Base-by-base conservation (phyloP, 2,888 invertebrate genomes). In the Cerastis leucographa region DNA sequence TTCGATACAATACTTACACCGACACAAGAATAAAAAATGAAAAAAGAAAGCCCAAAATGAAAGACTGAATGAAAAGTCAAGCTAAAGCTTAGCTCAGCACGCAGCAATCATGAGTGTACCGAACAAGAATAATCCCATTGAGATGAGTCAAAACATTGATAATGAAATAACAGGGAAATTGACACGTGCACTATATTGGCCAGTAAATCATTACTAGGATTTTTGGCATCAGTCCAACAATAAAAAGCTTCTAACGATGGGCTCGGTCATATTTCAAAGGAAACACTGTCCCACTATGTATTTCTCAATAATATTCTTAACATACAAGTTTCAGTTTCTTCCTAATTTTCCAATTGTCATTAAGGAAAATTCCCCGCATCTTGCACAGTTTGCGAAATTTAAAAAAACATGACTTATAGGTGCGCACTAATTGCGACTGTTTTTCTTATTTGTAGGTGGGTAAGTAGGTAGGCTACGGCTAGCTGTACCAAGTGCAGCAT, bases 171-270 rank as follows among this genome's bases (percentile, higher is more conserved):
- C 65, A 78, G n/a, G 73, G 56, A 75, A 78, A 81, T 83, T 83
- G 81, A 81, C 75, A 81, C 59, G 67, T 71, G 72, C 80, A 78
- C 62, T 76, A 65, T 80, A 83, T 82, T 82, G 73, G 79, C 61
- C 71, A 73, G 67, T 85, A 75, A 79, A 84, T 78, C 85, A 77
- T 80, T 82, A 64, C 59, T 71, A 29, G 22, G 65, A 75, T 78
- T 59, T 51, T 83, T 88, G 87, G 84, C 83, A 40, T 22, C 14
- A 46, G 19, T 65, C 86, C 87, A 88, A 71, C 56, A 69, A 70
- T 79, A 77, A 83, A 82, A 71, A 81, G 62, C 75, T 76, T 74
- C 68, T 70, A 71, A 75, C 75, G 59, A 62, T 75, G 78, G 66
- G 22, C 12, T 29, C 51, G 74, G 29, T 65, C 56, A 69, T 68